Evolutionary conservation across 2,797 vertebrate species (phyloP).

Genomic region (Onychomys arenicola): DNA sequence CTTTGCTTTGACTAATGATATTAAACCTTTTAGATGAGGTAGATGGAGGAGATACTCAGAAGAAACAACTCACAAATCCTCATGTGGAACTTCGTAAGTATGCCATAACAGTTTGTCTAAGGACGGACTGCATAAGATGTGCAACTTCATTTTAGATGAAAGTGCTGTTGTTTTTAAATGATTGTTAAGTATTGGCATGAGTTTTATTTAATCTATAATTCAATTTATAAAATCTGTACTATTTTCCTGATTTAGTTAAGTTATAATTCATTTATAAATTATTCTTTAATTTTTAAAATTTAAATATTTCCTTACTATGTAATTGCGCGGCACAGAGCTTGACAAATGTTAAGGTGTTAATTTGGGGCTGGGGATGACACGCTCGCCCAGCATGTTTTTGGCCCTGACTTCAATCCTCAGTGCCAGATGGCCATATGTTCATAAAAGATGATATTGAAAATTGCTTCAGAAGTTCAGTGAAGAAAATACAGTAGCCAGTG

Average conservation of each 20-base stretch:
- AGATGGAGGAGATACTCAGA: constrained; percentile 94
- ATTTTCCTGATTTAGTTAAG: constrained; percentile 31
- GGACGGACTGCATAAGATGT: neutral
- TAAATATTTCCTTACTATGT: neutral
- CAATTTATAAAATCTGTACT: neutral
- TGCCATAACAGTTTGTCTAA: constrained; percentile 21
- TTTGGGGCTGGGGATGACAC: neutral
- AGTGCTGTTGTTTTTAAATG: neutral
- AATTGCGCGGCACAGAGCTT: neutral
- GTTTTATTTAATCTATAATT: constrained; percentile 41
- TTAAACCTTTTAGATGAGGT: constrained; percentile 91
- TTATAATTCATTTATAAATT: constrained; percentile 27
- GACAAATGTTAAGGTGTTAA: neutral
- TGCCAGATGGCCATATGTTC: neutral
- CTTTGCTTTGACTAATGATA: constrained; percentile 56
- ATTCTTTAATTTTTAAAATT: constrained; percentile 38
- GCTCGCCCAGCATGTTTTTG: neutral
- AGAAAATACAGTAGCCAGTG: neutral
- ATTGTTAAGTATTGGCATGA: neutral
- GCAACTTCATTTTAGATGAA: constrained; percentile 23
- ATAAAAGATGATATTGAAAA: neutral
- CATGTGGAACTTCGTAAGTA: constrained; percentile 98
- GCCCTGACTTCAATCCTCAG: neutral
- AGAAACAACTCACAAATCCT: constrained; percentile 95
- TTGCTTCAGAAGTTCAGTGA: neutral